phyloP scores from a whole-genome alignment of 2,797 vertebrate species.

The Rhodeus uyekii region DNA sequence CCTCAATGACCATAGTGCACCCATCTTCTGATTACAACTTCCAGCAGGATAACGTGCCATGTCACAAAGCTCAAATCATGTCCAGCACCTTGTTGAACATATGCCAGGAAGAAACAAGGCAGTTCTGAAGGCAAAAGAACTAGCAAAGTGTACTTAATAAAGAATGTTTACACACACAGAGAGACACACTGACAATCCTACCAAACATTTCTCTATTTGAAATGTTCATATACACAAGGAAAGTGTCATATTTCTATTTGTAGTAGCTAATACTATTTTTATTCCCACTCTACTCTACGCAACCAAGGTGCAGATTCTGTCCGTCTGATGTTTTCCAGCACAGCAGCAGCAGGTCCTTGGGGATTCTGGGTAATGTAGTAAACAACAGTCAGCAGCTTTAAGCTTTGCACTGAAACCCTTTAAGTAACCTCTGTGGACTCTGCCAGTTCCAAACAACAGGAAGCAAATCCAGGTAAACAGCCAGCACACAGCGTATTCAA shows the following conservation, averaged over 20 bases:
- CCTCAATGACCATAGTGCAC: no score
- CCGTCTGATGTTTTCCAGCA: slow-evolving; percentile 71
- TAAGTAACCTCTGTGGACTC: slow-evolving; percentile 64
- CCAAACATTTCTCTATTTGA: not conserved
- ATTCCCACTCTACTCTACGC: not conserved
- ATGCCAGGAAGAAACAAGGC: no score
- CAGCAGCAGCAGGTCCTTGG: slow-evolving; percentile 60
- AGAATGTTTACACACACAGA: no score
- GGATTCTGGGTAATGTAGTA: slow-evolving; percentile 67
- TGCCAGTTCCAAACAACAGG: slow-evolving; percentile 54
- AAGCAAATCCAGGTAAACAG: slow-evolving; percentile 62
- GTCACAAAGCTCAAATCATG: no score
- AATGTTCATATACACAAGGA: not conserved
- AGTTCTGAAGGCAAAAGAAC: no score
- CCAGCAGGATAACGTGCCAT: slow-evolving; percentile 6
- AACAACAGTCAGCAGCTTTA: slow-evolving; percentile 70
- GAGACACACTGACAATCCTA: not conserved
- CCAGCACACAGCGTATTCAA: slow-evolving; percentile 56
- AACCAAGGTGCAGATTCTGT: slow-evolving; percentile 23
- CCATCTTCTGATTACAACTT: slow-evolving; percentile 36
- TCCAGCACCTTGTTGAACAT: no score
- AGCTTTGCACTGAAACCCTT: slow-evolving; percentile 54
- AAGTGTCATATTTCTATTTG: not conserved
- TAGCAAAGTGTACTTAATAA: no score
- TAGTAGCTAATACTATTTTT: slow-evolving; percentile 2